Evolutionary conservation across 2,113 vertebrate species (phyloP).

Genomic region (Zosterops lateralis): DNA sequence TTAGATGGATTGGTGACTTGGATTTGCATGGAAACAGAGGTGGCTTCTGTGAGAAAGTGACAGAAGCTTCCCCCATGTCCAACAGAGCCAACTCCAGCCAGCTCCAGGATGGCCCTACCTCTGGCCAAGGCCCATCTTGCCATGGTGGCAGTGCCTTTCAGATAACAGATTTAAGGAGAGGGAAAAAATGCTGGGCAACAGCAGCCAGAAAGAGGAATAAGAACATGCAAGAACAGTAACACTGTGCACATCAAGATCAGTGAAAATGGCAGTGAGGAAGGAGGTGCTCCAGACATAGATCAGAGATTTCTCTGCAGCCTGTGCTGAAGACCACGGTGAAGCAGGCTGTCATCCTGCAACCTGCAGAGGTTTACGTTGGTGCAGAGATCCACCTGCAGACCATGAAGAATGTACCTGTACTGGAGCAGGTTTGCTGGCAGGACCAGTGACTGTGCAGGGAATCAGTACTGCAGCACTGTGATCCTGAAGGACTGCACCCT

Average conservation of each 20-base stretch:
- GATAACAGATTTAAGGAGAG: neutral
- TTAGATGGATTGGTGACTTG: neutral
- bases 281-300: neutral
- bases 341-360: neutral
- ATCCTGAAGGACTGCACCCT: neutral
- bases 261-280: neutral
- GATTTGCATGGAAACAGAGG: neutral
- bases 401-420: neutral
- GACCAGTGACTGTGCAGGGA: accelerated
- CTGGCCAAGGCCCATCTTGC: neutral
- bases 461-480: neutral
- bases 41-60: neutral
- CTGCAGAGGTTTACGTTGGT: neutral
- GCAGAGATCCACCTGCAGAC: neutral
- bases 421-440: neutral
- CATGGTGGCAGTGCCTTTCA: neutral
- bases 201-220: neutral
- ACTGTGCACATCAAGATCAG: neutral
- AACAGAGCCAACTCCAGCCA: neutral
- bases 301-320: neutral
- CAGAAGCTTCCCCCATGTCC: neutral
- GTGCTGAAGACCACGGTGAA: neutral
- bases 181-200: neutral
- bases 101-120: neutral
- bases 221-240: neutral